Evolutionary conservation across 2,888 invertebrate species (phyloP).

Genomic region (Yponomeuta malinellus): DNA sequence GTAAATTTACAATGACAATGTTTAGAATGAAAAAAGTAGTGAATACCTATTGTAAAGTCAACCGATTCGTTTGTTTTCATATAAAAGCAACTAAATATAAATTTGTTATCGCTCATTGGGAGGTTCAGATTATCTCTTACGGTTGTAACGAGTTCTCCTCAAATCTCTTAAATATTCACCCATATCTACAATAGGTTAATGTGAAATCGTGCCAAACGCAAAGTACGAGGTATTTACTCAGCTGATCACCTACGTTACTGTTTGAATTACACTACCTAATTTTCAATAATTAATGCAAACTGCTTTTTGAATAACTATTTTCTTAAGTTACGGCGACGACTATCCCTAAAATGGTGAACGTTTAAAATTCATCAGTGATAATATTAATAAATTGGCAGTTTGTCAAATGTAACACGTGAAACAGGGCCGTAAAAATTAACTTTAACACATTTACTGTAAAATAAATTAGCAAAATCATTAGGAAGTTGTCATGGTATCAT

Average conservation of each 20-base stretch:
- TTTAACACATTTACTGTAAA: background rate
- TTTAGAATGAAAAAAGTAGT: background rate
- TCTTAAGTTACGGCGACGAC: background rate
- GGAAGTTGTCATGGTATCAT: background rate
- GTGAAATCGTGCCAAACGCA: background rate
- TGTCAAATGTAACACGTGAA: background rate
- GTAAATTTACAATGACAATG: background rate
- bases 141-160: background rate
- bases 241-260: slow-evolving; percentile 6
- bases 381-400: background rate
- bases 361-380: background rate
- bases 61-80: background rate
- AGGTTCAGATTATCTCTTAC: background rate
- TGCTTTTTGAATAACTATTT: background rate
- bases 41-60: background rate
- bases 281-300: slow-evolving; percentile 9
- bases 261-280: slow-evolving; percentile 3
- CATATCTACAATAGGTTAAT: background rate
- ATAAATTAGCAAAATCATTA: background rate
- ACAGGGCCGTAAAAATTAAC: background rate
- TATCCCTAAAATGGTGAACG: background rate
- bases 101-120: background rate
- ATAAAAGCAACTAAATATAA: background rate
- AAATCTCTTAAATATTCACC: background rate
- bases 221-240: background rate